Evolutionary conservation across 2,888 invertebrate species (phyloP).

Genomic region (Fabriciana adippe): DNA sequence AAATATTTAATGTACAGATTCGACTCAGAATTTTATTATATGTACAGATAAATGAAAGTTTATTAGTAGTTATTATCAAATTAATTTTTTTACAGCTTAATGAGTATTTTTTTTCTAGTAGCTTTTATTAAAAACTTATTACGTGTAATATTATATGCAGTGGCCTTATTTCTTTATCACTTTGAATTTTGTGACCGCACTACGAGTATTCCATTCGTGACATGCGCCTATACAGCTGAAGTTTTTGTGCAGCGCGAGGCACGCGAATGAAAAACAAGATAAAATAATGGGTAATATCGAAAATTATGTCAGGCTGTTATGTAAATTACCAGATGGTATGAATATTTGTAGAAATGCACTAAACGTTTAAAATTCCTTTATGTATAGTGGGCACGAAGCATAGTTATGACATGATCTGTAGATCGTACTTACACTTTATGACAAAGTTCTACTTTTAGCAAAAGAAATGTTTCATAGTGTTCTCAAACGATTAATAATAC

Average conservation of each 20-base stretch:
- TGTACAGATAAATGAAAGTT: too few relatives aligned
- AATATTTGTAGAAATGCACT: neutral
- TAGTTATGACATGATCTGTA: neutral
- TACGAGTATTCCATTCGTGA: constrained; percentile 8
- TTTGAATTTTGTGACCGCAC: neutral
- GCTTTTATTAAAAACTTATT: too few relatives aligned
- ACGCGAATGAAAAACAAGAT: constrained; percentile 21
- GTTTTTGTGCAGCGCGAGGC: constrained; percentile 30
- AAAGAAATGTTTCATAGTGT: too few relatives aligned
- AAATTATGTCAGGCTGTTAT: constrained; percentile 34
- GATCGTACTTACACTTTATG: neutral
- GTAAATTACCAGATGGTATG: constrained; percentile 20
- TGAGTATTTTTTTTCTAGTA: too few relatives aligned
- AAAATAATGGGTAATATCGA: constrained; percentile 33
- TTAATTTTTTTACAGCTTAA: too few relatives aligned
- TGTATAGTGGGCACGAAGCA: neutral
- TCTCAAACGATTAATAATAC: too few relatives aligned
- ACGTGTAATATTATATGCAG: too few relatives aligned
- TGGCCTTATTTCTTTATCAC: constrained; percentile 12
- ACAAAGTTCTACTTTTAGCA: too few relatives aligned
- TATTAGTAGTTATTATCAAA: too few relatives aligned
- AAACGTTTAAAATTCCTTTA: neutral
- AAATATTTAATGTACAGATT: too few relatives aligned
- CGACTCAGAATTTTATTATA: too few relatives aligned
- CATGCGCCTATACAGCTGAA: neutral